Evolutionary conservation across 2,888 invertebrate species (phyloP).

Genomic region (Philonicus albiceps): DNA sequence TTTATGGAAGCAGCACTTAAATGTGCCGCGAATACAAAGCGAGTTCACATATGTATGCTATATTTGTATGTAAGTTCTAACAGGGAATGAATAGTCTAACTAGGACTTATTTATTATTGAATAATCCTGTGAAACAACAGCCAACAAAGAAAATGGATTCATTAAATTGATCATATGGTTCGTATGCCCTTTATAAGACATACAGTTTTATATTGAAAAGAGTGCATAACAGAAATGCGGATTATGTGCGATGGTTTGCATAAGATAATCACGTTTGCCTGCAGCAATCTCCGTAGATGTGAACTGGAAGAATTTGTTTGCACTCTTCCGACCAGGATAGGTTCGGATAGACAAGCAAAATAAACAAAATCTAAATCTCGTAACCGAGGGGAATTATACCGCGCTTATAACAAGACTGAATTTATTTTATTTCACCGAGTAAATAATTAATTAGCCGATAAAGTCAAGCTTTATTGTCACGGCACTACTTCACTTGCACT

Average conservation of each 20-base stretch:
- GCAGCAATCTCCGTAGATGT: background rate
- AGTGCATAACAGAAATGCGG: background rate
- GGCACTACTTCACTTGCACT: background rate
- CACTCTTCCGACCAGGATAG: background rate
- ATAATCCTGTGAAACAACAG: background rate
- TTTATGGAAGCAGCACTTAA: background rate
- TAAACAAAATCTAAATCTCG: background rate
- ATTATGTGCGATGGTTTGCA: background rate
- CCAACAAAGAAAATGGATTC: background rate
- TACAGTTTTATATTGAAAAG: background rate
- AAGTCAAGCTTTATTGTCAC: background rate
- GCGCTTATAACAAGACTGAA: background rate
- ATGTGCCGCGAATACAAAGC: background rate
- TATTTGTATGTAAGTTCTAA: background rate
- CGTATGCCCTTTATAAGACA: background rate
- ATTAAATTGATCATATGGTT: background rate
- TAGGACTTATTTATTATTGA: background rate
- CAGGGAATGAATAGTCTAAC: background rate
- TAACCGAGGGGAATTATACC: background rate
- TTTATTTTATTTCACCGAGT: background rate
- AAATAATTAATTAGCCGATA: background rate
- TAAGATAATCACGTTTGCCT: background rate
- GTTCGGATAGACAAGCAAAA: background rate
- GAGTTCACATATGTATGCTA: too few species aligned
- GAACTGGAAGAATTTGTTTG: background rate